phyloP scores from a whole-genome alignment of 2,888 invertebrate genomes.

The Ceramica pisi region DNA sequence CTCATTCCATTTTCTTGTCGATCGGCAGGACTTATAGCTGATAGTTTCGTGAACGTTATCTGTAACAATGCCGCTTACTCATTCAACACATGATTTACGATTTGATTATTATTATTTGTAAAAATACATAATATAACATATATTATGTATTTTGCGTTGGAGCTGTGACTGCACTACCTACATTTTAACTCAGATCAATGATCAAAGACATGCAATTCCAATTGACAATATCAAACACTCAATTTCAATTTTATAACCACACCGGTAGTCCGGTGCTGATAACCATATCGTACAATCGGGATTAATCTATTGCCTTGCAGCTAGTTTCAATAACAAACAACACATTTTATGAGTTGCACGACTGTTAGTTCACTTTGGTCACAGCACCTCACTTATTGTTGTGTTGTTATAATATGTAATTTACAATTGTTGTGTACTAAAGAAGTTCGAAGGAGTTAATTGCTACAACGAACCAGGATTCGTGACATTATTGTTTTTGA shows the following conservation, averaged over 20 bases:
- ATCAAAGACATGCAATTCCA: conserved; percentile 19
- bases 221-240: conserved; percentile 24
- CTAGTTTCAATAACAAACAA: conserved; percentile 47
- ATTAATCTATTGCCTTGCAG: conserved; percentile 42
- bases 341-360: conserved; percentile 39
- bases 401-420: conserved; percentile 14
- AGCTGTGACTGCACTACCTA: not conserved
- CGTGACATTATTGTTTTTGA: not conserved
- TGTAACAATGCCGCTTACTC: conserved; percentile 66
- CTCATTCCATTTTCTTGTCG: conserved; percentile 84
- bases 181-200: not conserved
- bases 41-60: conserved; percentile 79
- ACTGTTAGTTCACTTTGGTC: conserved; percentile 41
- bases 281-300: conserved; percentile 43
- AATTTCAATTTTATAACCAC: conserved; percentile 44
- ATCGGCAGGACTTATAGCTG: conserved; percentile 73
- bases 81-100: not conserved
- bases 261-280: conserved; percentile 41
- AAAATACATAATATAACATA: too few species aligned
- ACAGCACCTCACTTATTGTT: conserved; percentile 41
- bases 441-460: not conserved
- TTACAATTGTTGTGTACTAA: not conserved
- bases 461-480: not conserved
- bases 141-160: too few species aligned
- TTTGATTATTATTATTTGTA: not conserved